These are phyloP conservation scores for Prolemur simus DNA, from an alignment of 2,113 vertebrate genomes.

Conservation along the genomic window DNA sequence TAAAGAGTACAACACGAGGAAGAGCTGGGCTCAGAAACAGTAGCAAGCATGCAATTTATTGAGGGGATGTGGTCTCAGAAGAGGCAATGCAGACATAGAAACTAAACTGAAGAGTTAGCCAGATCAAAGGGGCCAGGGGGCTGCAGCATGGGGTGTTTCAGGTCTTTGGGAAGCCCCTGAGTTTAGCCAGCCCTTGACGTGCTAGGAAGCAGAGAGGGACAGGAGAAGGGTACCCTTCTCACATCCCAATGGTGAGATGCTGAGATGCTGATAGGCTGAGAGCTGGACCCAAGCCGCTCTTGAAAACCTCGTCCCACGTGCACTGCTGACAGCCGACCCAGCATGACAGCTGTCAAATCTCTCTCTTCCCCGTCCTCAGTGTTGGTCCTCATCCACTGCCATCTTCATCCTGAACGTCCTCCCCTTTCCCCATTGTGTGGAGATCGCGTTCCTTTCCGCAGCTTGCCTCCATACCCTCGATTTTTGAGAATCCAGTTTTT, in stretches of 20 bases:
- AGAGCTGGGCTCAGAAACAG: fast-evolving
- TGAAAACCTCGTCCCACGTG: background rate
- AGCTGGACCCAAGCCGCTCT: background rate
- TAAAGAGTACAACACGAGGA: fast-evolving
- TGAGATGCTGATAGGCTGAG: fast-evolving
- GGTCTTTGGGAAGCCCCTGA: background rate
- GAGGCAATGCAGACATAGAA: background rate
- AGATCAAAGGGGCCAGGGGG: fast-evolving
- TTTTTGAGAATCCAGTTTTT: background rate
- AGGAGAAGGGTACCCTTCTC: background rate
- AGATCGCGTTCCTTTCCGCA: background rate
- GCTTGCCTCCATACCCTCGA: fast-evolving
- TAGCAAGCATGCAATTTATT: background rate
- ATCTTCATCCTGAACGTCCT: background rate
- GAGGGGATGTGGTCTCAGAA: background rate
- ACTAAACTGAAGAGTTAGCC: background rate
- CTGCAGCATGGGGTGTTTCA: background rate
- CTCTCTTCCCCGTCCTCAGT: too few relatives aligned
- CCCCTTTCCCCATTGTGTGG: too few relatives aligned
- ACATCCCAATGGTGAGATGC: fast-evolving
- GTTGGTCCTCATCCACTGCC: too few relatives aligned
- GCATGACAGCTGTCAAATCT: too few relatives aligned
- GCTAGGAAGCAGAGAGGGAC: background rate
- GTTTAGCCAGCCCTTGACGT: fast-evolving
- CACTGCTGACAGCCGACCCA: too few relatives aligned